phyloP scores from a whole-genome alignment of 1,140 invertebrate species.

The Trachymyrmex septentrionalis region DNA sequence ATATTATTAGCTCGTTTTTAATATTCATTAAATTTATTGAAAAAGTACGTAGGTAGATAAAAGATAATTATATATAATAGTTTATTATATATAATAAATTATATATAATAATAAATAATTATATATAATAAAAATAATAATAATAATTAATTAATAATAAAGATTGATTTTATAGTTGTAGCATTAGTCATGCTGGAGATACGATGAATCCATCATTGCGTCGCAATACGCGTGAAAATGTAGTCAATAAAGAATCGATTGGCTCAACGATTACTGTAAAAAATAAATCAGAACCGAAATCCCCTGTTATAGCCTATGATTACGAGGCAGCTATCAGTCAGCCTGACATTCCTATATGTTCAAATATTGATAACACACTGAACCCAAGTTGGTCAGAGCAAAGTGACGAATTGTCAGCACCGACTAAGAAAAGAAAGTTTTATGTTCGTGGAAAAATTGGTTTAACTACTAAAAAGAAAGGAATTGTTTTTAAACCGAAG shows the following conservation, averaged over 20 bases:
- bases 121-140: no score
- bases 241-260: conserved; percentile 12
- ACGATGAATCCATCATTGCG: conserved; percentile 69
- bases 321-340: conserved; percentile 70
- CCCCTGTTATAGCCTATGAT: conserved; percentile 45
- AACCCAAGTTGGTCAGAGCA: conserved; percentile 4
- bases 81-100: no score
- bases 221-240: conserved; percentile 46
- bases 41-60: neutral
- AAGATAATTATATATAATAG: neutral
- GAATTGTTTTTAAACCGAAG: conserved; percentile 11
- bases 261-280: neutral
- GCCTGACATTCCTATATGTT: conserved; percentile 57
- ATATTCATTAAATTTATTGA: conserved; percentile 14
- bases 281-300: conserved; percentile 34
- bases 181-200: conserved; percentile 64
- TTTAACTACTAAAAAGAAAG: conserved; percentile 10
- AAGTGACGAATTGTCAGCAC: neutral
- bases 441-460: neutral
- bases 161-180: conserved; percentile 38
- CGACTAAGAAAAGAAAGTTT: neutral
- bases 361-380: conserved; percentile 4
- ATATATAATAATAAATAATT: neutral
- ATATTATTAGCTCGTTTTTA: neutral
- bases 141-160: neutral